Evolutionary conservation across 1,140 invertebrate species (phyloP).

Genomic region (Musca vetustissima): DNA sequence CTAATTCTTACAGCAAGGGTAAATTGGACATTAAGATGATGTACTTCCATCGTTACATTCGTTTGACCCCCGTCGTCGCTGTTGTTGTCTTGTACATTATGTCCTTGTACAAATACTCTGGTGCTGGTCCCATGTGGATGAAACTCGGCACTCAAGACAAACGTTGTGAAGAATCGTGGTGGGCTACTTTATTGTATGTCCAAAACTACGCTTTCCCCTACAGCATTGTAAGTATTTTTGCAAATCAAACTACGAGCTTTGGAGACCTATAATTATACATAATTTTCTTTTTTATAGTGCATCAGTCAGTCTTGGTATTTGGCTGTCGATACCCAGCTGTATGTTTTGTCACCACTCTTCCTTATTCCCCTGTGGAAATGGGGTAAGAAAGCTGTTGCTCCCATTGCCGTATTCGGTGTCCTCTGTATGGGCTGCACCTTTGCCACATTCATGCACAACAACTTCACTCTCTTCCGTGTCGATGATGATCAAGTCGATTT

Average conservation of each 20-base stretch:
- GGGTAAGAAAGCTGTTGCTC: constrained; percentile 62
- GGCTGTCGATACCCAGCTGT: constrained; percentile 83
- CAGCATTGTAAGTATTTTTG: constrained; percentile 42
- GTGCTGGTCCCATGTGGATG: constrained; percentile 64
- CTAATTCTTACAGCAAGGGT: constrained; percentile 50
- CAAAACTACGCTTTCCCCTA: constrained; percentile 73
- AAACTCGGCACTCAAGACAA: constrained; percentile 62
- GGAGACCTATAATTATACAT: no score
- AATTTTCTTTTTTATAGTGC: constrained; percentile 61
- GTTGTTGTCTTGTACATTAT: constrained; percentile 60
- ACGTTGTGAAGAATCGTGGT: constrained; percentile 74
- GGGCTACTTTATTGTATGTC: constrained; percentile 82
- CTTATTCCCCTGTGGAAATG: constrained; percentile 71
- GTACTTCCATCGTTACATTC: constrained; percentile 62
- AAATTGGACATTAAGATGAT: constrained; percentile 52
- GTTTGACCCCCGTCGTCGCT: constrained; percentile 64
- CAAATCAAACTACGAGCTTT: neutral
- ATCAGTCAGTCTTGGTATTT: constrained; percentile 91
- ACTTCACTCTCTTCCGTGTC: constrained; percentile 53
- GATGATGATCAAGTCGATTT: constrained; percentile 52
- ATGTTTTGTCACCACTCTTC: constrained; percentile 75
- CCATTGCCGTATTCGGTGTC: constrained; percentile 60
- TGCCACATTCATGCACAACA: constrained; percentile 66
- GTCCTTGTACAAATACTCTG: constrained; percentile 59
- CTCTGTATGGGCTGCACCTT: constrained; percentile 65